Base-by-base conservation (phyloP, 1,140 invertebrate species). In the Grapholita molesta region DNA sequence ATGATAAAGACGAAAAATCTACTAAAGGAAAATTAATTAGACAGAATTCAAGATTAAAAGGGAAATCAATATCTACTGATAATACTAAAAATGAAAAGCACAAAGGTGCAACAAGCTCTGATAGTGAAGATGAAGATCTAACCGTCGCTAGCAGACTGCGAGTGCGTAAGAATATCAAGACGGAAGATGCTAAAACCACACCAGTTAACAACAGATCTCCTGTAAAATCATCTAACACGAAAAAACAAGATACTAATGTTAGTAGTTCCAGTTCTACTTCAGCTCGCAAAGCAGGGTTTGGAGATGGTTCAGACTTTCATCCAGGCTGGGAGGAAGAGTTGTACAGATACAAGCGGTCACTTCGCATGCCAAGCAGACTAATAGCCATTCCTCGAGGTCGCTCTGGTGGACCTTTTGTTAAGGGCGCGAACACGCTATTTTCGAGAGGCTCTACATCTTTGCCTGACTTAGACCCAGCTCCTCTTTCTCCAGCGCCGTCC, bases 291-390 rank as follows among this genome's bases (percentile, higher is more conserved):
- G 93, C 94, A 2, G 88, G 93, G 15, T 96, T 95, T 79, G 95
- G 95, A 0, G 95, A 95, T 84, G 94, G 95, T n/a, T 95, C 95
- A 48, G 94, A 95, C 76, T 95, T 96, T 76, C 92, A 93, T 73
- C 95, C 95, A 0, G 95, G 95, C 0, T 97, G 96, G 96, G 95
- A 96, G 88, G 95, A 96, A 76, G 96, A 96, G 77, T 92, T 97
- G 23, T 96, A 96, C 75, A 94, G 94, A 71, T 97, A 95, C 75
- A 97, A 97, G 84, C 93, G 95, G 72, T 96, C 96, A 0, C 85
- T 97, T 1, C 93, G 96, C 66, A 96, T 97, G 93, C 96, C 96
- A 2, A 89, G 95, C 11, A 94, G 94, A 70, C 87, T 97, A 35
- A 97, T 97, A 68, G 96, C 95, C 5, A 95, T 97, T 6, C 94